Percentiles rank a stretch among this genome's conserved stretches.
phyloP scores from a whole-genome alignment of 2,888 invertebrate genomes.

The Yponomeuta sedellus region DNA sequence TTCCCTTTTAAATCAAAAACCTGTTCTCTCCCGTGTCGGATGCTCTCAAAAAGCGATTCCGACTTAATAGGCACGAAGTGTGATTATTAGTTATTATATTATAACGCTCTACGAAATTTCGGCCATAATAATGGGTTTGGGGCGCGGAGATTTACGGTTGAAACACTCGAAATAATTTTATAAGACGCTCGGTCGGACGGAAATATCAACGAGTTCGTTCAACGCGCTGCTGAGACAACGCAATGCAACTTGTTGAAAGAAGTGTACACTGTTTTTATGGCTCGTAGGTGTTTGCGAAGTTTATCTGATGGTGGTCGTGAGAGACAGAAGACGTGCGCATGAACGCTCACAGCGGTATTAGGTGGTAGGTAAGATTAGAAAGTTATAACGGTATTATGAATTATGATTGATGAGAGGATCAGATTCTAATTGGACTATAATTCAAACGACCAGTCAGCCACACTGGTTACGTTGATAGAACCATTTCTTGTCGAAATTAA shows the following conservation, averaged over 20 bases:
- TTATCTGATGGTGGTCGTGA: neutral
- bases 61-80: constrained; percentile 62
- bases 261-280: neutral
- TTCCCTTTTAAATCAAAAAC: constrained; percentile 50
- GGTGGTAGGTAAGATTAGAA: neutral
- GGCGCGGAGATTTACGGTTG: constrained; percentile 31
- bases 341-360: neutral
- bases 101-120: constrained; percentile 41
- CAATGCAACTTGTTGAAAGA: neutral
- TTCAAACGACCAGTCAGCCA: too few relatives aligned
- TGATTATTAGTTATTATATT: constrained; percentile 58
- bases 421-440: neutral
- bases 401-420: neutral
- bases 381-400: neutral
- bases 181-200: constrained; percentile 1
- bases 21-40: constrained; percentile 58
- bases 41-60: constrained; percentile 58
- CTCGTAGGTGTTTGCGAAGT: neutral
- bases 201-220: constrained; percentile 1
- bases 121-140: constrained; percentile 40
- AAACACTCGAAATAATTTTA: constrained; percentile 16
- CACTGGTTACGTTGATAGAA: too few relatives aligned
- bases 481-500: too few relatives aligned
- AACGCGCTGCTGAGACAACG: neutral
- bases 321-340: neutral